Conservation (phyloP, 92 coral and sea anemone species). For the Porites divaricata region DNA sequence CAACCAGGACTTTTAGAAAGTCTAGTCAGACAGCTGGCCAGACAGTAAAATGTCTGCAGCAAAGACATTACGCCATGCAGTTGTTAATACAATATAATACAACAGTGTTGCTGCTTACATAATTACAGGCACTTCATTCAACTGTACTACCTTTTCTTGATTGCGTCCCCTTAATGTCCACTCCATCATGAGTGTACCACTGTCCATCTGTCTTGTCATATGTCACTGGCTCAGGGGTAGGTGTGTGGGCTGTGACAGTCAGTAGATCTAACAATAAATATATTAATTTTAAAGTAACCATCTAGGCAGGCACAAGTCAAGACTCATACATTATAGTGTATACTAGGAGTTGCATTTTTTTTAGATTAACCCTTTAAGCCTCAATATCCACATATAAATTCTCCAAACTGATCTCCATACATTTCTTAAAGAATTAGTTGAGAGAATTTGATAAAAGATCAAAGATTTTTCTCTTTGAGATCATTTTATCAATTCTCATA, state of each 20-base stretch:
- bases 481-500: too few relatives aligned
- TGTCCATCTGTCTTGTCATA: constrained; percentile 58
- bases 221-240: constrained; percentile 47
- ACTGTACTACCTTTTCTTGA: not conserved
- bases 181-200: not conserved
- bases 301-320: not conserved
- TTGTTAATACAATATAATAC: too few relatives aligned
- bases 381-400: too few relatives aligned
- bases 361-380: not conserved
- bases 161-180: not conserved
- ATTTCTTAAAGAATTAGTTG: too few relatives aligned
- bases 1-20: too few relatives aligned
- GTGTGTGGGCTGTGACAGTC: constrained; percentile 30
- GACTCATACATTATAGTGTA: not conserved
- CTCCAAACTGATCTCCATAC: too few relatives aligned
- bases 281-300: not conserved
- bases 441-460: too few relatives aligned
- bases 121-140: too few relatives aligned
- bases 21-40: too few relatives aligned
- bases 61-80: too few relatives aligned
- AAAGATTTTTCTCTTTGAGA: too few relatives aligned
- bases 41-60: too few relatives aligned
- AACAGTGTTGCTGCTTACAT: not conserved
- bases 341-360: not conserved
- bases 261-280: constrained; percentile 18